These are phyloP conservation scores for Hypomecis atomaria DNA, from an alignment of 2,888 invertebrate species.

Conservation along the genomic window DNA sequence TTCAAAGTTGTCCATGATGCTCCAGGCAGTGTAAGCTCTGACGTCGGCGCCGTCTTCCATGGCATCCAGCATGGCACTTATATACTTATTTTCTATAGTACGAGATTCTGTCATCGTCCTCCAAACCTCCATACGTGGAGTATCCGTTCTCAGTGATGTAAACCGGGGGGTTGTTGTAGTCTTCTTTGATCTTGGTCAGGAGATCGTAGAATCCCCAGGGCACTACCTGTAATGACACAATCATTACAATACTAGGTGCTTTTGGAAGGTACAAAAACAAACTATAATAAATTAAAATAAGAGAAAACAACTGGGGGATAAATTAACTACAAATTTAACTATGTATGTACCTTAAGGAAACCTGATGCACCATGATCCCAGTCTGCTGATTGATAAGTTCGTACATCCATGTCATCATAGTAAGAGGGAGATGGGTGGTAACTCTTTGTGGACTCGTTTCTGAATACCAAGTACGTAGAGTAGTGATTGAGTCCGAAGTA, in stretches of 20 bases:
- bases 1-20: slow-evolving; percentile 86
- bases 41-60: slow-evolving; percentile 69
- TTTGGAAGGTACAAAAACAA: no score
- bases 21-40: slow-evolving; percentile 83
- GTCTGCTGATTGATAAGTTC: slow-evolving; percentile 33
- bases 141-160: slow-evolving; percentile 84
- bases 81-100: slow-evolving; percentile 63
- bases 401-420: slow-evolving; percentile 49
- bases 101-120: slow-evolving; percentile 68
- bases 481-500: slow-evolving; percentile 90
- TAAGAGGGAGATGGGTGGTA: slow-evolving; percentile 48
- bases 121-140: slow-evolving; percentile 48
- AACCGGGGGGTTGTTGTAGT: slow-evolving; percentile 80
- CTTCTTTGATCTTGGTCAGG: slow-evolving; percentile 71
- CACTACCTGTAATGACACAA: slow-evolving; percentile 55
- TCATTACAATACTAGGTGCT: not conserved
- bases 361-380: slow-evolving; percentile 43
- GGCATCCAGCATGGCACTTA: slow-evolving; percentile 65
- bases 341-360: slow-evolving; percentile 21
- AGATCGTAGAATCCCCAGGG: slow-evolving; percentile 83
- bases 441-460: slow-evolving; percentile 50
- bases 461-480: slow-evolving; percentile 73
- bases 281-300: not conserved
- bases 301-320: no score
- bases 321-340: no score